Percentiles rank a stretch among this genome's conserved stretches.
These are phyloP conservation scores for Protonibea diacanthus DNA, from an alignment of 2,797 vertebrate genomes.

Conservation along the genomic window DNA sequence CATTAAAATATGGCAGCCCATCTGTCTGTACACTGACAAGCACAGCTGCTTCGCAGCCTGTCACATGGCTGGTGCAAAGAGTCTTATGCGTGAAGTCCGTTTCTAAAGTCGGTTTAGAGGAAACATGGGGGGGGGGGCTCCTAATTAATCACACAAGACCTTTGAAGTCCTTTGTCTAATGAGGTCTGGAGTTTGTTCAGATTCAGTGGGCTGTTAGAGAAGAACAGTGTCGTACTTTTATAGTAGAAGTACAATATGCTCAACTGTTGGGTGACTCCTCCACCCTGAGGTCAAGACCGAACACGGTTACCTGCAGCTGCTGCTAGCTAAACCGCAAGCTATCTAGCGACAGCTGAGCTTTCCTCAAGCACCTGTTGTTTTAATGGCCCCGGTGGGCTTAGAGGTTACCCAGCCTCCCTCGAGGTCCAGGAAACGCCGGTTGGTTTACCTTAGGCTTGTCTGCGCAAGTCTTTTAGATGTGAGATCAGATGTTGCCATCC, in stretches of 20 bases:
- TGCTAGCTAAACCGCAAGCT: conserved; percentile 20
- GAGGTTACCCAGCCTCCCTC: conserved; percentile 36
- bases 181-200: conserved; percentile 25
- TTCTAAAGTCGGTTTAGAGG: conserved; percentile 48
- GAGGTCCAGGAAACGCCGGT: conserved; percentile 41
- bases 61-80: conserved; percentile 21
- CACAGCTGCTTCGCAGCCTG: conserved; percentile 64
- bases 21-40: conserved; percentile 63
- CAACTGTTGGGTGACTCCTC: conserved; percentile 15
- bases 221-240: neutral
- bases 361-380: conserved; percentile 75
- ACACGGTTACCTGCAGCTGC: conserved; percentile 62
- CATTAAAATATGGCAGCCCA: conserved; percentile 52
- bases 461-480: conserved; percentile 58
- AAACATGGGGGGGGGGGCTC: conserved; percentile 13
- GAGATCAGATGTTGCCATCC: conserved; percentile 61
- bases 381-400: conserved; percentile 37
- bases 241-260: neutral
- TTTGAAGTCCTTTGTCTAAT: conserved; percentile 49
- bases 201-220: conserved; percentile 21
- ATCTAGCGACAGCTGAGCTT: conserved; percentile 63
- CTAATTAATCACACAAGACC: conserved; percentile 30
- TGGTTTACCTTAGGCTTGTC: conserved; percentile 64
- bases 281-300: conserved; percentile 34
- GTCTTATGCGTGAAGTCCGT: conserved; percentile 6